Evolutionary conservation across 1,140 invertebrate species (phyloP).

Genomic region (Drosophila watanabei): DNA sequence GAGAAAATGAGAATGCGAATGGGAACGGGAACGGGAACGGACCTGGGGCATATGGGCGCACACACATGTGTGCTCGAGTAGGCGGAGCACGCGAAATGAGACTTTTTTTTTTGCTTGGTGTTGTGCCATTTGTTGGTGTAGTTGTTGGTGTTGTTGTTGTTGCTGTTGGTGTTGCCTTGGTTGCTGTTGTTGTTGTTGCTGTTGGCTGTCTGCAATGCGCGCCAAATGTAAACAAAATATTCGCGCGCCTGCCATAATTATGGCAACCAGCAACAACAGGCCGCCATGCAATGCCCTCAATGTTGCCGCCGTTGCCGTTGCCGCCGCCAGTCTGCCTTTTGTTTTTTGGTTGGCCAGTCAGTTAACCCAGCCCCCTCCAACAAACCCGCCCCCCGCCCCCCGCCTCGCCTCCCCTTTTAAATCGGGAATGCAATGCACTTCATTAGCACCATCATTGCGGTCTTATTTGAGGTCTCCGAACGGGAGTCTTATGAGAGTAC

Average conservation of each 20-base stretch:
- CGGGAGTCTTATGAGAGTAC: constrained; percentile 17
- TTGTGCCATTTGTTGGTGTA: constrained; percentile 26
- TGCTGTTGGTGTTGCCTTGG: constrained; percentile 47
- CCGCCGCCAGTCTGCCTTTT: constrained; percentile 46
- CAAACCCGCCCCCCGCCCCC: neutral
- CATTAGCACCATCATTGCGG: constrained; percentile 72
- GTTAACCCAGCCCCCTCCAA: constrained; percentile 63
- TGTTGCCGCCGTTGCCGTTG: constrained; percentile 23
- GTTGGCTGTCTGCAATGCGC: constrained; percentile 77
- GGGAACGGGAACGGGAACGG: constrained; percentile 22
- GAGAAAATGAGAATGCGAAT: constrained; percentile 19
- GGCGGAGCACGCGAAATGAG: constrained; percentile 80
- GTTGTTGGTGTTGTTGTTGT: constrained; percentile 35
- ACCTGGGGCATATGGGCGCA: constrained; percentile 36
- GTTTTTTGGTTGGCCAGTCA: constrained; percentile 78
- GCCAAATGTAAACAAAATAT: constrained; percentile 84
- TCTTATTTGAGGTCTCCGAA: constrained; percentile 58
- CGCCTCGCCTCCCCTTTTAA: constrained; percentile 3
- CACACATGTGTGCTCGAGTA: constrained; percentile 66
- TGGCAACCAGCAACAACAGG: constrained; percentile 64
- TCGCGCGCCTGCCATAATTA: constrained; percentile 84
- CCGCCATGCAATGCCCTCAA: constrained; percentile 64
- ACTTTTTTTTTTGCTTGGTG: constrained; percentile 52
- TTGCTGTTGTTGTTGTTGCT: constrained; percentile 49
- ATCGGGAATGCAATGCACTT: constrained; percentile 63